Evolutionary conservation across 2,113 vertebrate genomes (phyloP), one percentile per base, ranked within the genome.

Genomic region (Arenaria interpres): DNA sequence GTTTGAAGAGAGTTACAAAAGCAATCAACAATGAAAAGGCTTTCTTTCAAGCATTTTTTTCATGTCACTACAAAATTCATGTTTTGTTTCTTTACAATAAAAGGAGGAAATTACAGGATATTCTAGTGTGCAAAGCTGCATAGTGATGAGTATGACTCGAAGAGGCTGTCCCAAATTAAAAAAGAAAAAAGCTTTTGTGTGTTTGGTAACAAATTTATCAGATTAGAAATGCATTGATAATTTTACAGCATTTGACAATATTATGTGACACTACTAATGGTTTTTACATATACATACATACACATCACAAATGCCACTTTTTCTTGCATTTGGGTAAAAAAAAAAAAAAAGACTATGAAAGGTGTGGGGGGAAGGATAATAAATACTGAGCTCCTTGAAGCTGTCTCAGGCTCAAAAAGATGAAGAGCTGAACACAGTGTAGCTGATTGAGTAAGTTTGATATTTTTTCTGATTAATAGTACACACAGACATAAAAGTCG

Each of bases 1-100:
- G 67, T 90, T 81, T 77, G 85, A 97, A 88, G 89, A 79, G 35
- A 88, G 87, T 91, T 93, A 93, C 69, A 84, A 93, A 95, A 87
- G 85, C 83, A 93, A 91, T 80, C 53, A 88, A 88, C 85, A 83
- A 64, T 79, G 88, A 96, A 95, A 95, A 95, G 89, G 46, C 74
- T 96, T 96, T 90, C 90, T 88, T 92, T 88, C 81, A 90, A 86
- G 90, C 23, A 62, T 20, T 91, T 92, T 86, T 66, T 48, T 88
- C 45, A 12, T 91, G 92, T 81, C 69, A 60, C 79, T 66, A 57
- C 89, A 94, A 95, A 96, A 95, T 30, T 77, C 79, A 90, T 37
- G 64, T 28, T 85, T 73, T 76, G 66, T 88, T 93, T 86, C 90
- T 83, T 93, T 79, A 96, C 62, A 95, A 82, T 94, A 93, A 90